Base-by-base conservation (phyloP, 2,113 vertebrate species). In the Egretta garzetta region DNA sequence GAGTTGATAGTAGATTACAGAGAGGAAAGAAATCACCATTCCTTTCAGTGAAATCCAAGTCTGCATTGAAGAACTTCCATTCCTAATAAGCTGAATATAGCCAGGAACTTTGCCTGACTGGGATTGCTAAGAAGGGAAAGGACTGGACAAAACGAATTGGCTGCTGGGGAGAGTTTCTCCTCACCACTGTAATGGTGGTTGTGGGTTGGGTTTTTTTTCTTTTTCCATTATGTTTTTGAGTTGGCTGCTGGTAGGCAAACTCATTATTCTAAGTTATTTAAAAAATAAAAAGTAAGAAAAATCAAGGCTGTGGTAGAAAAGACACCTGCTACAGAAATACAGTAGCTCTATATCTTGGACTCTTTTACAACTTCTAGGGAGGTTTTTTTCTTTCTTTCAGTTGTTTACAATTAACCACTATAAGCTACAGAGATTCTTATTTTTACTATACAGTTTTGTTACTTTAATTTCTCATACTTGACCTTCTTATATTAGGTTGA, bases 161-260 rank as follows among this genome's bases (percentile, higher is more conserved):
- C 81, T 96, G 79, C 91, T 93, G 81, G 74, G 37, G 39, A 80
- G 52, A 37, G 39, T 76, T 88, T 94, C 49, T 93, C 43, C 62
- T 32, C 24, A 22, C 75, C 87, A n/a, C 32, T 68, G 70, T 55
- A 74, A 81, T 20, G 30, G 71, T 93, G 91, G 71, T 70, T 92
- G 45, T 86, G 58, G 41, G 41, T 43, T 43, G 13, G 14, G 11
- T 43, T 43, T 43, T 8, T 59, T 71, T 59, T 68, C 67, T 95
- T 97, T 91, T 95, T 95, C 80, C 49, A 80, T 32, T 91, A 96
- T 92, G 76, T 93, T 74, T 96, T 92, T 92, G 97, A 97, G 99
- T 99, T 98, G 88, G 99, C 99, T 98, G 99, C 99, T 99, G 99
- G 99, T 97, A 98, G 97, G 99, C 98, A 98, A 98, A 99, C 98